Conservation (phyloP, 2,113 vertebrate genomes). For the Hemiscyllium ocellatum region DNA sequence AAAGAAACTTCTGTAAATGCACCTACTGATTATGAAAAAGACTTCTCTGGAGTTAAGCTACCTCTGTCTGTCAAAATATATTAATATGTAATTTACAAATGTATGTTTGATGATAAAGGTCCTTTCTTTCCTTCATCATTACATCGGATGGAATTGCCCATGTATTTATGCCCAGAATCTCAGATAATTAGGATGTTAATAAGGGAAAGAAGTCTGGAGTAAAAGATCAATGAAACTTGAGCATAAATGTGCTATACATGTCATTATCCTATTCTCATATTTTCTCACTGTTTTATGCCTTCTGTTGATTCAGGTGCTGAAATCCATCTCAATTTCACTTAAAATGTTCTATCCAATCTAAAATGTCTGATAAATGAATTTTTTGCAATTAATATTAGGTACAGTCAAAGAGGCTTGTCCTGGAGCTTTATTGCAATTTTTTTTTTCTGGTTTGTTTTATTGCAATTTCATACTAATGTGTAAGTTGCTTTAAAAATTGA, state of each 20-base stretch:
- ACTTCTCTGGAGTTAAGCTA: neutral
- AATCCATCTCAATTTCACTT: neutral
- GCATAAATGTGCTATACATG: neutral
- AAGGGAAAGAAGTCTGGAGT: neutral
- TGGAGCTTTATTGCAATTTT: no score
- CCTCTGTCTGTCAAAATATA: neutral
- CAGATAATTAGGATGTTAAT: neutral
- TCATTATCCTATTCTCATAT: no score
- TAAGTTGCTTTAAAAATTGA: no score
- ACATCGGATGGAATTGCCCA: neutral
- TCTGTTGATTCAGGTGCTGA: neutral
- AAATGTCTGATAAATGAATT: no score
- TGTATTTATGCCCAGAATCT: neutral
- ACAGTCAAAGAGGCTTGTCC: no score
- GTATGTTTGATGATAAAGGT: neutral
- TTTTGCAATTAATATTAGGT: no score
- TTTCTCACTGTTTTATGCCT: neutral
- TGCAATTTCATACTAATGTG: no score
- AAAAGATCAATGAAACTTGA: neutral
- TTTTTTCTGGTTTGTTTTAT: no score
- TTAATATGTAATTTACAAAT: neutral
- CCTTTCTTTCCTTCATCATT: neutral
- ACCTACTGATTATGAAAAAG: neutral
- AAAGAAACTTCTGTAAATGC: neutral
- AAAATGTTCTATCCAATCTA: neutral